Conservation (phyloP, 64 coral and sea anemone genomes). For the Actinia equina region DNA sequence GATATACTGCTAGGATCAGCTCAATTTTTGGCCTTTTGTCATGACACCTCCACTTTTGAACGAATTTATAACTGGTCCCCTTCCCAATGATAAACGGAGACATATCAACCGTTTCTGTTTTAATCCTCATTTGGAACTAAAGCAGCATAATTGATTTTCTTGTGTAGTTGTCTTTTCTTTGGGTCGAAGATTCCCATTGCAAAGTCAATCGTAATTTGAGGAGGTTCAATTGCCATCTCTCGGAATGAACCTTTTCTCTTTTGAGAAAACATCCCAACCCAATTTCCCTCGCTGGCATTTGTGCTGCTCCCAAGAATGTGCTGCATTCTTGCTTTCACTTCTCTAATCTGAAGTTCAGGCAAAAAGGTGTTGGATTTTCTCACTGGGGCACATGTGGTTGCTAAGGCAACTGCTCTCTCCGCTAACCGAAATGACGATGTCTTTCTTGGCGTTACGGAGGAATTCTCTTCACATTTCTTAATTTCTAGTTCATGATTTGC, state of each 20-base stretch:
- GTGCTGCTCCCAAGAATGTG: neutral
- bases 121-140: neutral
- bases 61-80: too few species aligned
- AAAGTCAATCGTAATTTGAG: constrained; percentile 2
- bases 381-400: neutral
- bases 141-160: neutral
- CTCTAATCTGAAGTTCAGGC: neutral
- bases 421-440: neutral
- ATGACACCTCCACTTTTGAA: too few species aligned
- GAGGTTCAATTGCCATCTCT: neutral
- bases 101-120: too few species aligned
- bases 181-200: constrained; percentile 14
- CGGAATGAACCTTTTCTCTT: neutral
- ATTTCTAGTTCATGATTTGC: neutral
- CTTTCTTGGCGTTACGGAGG: neutral
- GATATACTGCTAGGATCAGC: too few species aligned
- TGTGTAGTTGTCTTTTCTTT: neutral
- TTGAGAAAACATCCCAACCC: neutral
- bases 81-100: too few species aligned
- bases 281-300: neutral
- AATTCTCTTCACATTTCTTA: neutral
- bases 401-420: neutral
- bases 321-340: neutral
- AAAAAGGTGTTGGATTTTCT: neutral
- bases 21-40: too few species aligned